phyloP scores from a whole-genome alignment of 2,888 invertebrate genomes.

The Dastarcus helophoroides region DNA sequence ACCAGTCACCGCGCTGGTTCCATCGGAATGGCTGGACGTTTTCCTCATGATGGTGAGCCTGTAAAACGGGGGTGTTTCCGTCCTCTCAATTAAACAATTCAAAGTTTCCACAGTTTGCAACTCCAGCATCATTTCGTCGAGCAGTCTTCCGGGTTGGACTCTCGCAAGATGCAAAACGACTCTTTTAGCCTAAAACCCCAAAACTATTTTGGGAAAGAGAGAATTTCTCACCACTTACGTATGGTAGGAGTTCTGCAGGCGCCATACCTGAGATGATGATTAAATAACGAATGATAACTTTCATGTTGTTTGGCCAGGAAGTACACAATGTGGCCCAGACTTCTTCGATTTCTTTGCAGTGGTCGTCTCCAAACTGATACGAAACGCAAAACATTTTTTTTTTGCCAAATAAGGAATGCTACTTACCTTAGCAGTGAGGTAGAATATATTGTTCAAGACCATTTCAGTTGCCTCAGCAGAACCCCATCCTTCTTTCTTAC shows the following conservation, averaged over 20 bases:
- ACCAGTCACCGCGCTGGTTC: conserved; percentile 40
- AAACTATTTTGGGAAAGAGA: background rate
- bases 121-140: conserved; percentile 96
- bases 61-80: conserved; percentile 97
- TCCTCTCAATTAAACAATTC: conserved; percentile 90
- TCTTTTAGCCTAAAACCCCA: conserved; percentile 70
- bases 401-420: conserved; percentile 1
- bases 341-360: conserved; percentile 90
- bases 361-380: conserved; percentile 83
- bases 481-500: conserved; percentile 89
- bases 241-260: conserved; percentile 84
- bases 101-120: conserved; percentile 93
- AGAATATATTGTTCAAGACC: conserved; percentile 97
- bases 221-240: conserved; percentile 46
- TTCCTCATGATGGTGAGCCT: conserved; percentile 86
- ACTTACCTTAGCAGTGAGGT: conserved; percentile 87
- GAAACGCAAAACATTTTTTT: conserved; percentile 5
- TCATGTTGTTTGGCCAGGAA: conserved; percentile 94
- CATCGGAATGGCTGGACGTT: conserved; percentile 72
- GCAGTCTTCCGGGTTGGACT: conserved; percentile 79
- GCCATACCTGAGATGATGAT: conserved; percentile 96
- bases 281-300: conserved; percentile 90
- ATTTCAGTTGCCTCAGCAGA: conserved; percentile 99
- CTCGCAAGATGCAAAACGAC: conserved; percentile 88
- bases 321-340: conserved; percentile 93